Conservation (phyloP, 2,113 vertebrate species). For the Siniperca chuatsi region DNA sequence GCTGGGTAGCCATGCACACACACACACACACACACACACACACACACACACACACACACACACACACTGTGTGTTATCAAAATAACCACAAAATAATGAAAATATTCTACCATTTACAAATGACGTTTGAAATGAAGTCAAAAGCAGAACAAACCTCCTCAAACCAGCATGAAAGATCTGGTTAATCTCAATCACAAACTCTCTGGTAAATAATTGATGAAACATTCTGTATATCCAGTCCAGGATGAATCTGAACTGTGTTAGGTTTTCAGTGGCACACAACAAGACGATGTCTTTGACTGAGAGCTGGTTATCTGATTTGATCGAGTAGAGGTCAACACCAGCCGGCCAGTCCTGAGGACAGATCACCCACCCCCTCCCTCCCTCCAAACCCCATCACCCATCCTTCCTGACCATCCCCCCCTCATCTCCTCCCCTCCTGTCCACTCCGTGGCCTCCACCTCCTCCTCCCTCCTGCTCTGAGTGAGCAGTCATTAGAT, state of each 20-base stretch:
- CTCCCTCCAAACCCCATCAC: conserved; percentile 52
- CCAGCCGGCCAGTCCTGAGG: conserved; percentile 67
- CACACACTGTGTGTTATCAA: conserved; percentile 13
- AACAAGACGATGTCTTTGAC: conserved; percentile 70
- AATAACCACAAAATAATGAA: not conserved
- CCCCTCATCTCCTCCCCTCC: conserved; percentile 30
- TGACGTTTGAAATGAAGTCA: not conserved
- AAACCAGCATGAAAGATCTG: conserved; percentile 3
- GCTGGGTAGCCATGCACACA: conserved; percentile 55
- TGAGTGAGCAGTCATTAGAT: conserved; percentile 83
- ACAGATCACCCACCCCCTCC: conserved; percentile 56
- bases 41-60: conserved; percentile 36
- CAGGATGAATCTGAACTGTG: conserved; percentile 42
- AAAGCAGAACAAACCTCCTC: conserved; percentile 24
- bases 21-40: conserved; percentile 25
- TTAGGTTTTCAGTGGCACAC: conserved; percentile 54
- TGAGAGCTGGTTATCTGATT: conserved; percentile 78
- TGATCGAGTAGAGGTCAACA: conserved; percentile 80
- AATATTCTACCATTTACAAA: not conserved
- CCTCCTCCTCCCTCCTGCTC: conserved; percentile 58
- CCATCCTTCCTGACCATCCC: conserved; percentile 60
- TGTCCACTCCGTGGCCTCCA: conserved; percentile 52
- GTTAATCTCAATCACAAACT: conserved; percentile 40
- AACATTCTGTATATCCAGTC: conserved; percentile 15
- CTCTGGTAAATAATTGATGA: conserved; percentile 53